Percentiles rank a stretch among this genome's conserved stretches.
Evolutionary conservation across 2,113 vertebrate genomes (phyloP).

Genomic region (Bubalus kerabau): DNA sequence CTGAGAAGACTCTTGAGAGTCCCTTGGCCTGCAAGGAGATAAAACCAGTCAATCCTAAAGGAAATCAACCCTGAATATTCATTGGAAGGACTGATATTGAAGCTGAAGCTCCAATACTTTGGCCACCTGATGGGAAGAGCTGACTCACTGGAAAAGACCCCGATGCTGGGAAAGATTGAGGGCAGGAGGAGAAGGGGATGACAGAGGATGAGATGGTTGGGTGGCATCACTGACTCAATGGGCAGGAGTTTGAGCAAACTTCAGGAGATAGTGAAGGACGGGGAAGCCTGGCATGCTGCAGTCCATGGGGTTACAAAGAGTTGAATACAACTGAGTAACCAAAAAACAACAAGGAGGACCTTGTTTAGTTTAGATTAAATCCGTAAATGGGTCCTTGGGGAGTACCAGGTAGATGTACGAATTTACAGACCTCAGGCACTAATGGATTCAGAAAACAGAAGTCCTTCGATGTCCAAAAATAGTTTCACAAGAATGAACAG

Average conservation of each 20-base stretch:
- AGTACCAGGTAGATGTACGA: background rate
- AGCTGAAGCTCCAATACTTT: background rate
- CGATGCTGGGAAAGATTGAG: background rate
- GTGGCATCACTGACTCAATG: no score
- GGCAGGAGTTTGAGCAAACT: no score
- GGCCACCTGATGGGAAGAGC: background rate
- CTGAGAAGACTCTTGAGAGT: background rate
- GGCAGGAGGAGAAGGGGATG: accelerated
- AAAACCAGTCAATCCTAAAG: background rate
- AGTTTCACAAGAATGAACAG: background rate
- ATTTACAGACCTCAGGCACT: background rate
- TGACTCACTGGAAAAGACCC: background rate
- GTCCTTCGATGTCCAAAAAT: background rate
- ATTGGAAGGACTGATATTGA: background rate
- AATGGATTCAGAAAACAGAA: background rate
- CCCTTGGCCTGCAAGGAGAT: background rate
- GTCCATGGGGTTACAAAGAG: background rate
- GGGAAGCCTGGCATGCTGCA: background rate
- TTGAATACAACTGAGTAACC: background rate
- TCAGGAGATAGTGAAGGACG: no score
- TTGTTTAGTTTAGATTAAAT: background rate
- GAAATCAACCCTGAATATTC: background rate
- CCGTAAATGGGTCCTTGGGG: background rate
- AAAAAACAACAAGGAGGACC: background rate
- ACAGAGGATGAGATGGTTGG: no score